Evolutionary conservation across 2,113 vertebrate genomes (phyloP).

Genomic region (Todiramphus chloris): DNA sequence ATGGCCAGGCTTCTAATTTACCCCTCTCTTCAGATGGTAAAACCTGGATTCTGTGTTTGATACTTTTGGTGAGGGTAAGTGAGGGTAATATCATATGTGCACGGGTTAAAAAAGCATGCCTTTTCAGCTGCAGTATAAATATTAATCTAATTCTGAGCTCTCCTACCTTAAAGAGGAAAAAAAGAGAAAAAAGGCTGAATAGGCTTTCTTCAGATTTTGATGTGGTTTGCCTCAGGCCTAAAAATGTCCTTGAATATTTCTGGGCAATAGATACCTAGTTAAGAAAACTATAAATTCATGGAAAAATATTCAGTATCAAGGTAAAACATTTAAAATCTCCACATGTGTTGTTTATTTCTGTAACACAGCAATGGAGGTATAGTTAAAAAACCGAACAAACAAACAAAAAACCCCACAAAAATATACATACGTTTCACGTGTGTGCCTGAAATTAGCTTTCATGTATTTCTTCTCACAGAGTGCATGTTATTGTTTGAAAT

Average conservation of each 20-base stretch:
- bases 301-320: neutral
- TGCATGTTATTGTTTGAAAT: neutral
- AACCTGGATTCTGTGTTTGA: neutral
- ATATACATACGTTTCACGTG: rapidly evolving
- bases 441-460: neutral
- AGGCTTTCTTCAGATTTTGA: neutral
- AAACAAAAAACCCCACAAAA: too few relatives aligned
- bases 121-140: neutral
- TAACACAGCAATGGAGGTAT: neutral
- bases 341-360: neutral
- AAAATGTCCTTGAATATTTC: neutral
- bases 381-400: neutral
- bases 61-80: neutral
- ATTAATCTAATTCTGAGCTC: neutral
- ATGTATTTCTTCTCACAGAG: rapidly evolving
- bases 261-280: neutral
- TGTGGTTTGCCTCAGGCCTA: neutral
- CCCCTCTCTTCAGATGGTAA: rapidly evolving
- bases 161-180: neutral
- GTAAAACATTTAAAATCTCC: neutral
- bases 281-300: neutral
- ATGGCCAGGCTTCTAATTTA: neutral
- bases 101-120: rapidly evolving
- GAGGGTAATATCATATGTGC: neutral
- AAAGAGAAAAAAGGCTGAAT: neutral